phyloP scores from a whole-genome alignment of 1,140 invertebrate species.

The Pinna nobilis region DNA sequence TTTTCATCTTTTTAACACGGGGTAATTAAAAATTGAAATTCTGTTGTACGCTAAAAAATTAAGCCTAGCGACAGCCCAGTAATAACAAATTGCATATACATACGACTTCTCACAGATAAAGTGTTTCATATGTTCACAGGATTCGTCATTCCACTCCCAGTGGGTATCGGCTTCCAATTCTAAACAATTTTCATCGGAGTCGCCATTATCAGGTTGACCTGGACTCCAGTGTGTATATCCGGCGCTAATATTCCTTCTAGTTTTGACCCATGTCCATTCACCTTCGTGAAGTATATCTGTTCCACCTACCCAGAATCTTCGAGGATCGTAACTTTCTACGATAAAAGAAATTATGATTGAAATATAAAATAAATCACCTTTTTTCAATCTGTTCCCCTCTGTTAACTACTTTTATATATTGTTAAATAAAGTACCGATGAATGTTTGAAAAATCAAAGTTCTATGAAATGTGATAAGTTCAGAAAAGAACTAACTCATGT shows the following conservation, averaged over 20 bases:
- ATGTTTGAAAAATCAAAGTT: too few species aligned
- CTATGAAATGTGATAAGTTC: not conserved
- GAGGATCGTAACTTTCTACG: not conserved
- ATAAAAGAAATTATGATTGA: too few species aligned
- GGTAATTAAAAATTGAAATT: too few species aligned
- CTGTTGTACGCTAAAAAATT: too few species aligned
- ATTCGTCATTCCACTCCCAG: conserved; percentile 9
- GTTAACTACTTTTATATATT: too few species aligned
- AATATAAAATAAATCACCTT: too few species aligned
- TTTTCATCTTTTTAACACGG: too few species aligned
- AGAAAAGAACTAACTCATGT: not conserved
- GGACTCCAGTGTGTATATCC: conserved; percentile 7
- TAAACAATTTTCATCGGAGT: conserved; percentile 10
- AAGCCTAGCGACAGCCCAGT: too few species aligned
- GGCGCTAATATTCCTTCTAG: not conserved
- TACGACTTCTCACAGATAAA: conserved; percentile 19
- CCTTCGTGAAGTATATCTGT: conserved; percentile 12
- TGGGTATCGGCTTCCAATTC: not conserved
- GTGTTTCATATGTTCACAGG: conserved; percentile 6
- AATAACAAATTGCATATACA: too few species aligned
- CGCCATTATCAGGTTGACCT: conserved; percentile 11
- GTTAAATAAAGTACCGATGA: too few species aligned
- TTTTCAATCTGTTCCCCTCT: too few species aligned
- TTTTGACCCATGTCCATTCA: conserved; percentile 19
- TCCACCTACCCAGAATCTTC: conserved; percentile 4